These are phyloP conservation scores for Anseranas semipalmata DNA, from an alignment of 2,113 vertebrate genomes.

Conservation along the genomic window DNA sequence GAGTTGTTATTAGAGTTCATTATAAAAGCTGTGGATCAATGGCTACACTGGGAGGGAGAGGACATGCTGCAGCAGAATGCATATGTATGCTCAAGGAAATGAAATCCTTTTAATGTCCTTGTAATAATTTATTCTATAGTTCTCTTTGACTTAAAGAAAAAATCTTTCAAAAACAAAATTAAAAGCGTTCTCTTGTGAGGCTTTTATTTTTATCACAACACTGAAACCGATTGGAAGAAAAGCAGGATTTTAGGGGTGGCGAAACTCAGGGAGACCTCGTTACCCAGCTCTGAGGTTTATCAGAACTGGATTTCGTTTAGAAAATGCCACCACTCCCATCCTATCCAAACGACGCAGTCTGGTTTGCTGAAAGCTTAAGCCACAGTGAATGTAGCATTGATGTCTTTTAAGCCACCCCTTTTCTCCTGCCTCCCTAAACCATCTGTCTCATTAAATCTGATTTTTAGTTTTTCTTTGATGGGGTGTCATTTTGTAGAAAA, in stretches of 20 bases:
- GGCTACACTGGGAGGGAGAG: slow-evolving; percentile 82
- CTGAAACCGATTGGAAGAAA: not conserved
- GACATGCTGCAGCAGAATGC: slow-evolving; percentile 74
- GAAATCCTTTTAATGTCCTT: slow-evolving; percentile 73
- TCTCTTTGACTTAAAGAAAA: slow-evolving; percentile 23
- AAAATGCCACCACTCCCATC: not conserved
- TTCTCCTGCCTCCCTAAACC: not conserved
- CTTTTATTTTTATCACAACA: slow-evolving; percentile 9
- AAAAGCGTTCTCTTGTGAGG: not conserved
- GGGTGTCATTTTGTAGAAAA: slow-evolving; percentile 12
- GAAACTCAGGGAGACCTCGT: not conserved
- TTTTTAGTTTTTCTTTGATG: not conserved
- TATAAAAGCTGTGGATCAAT: slow-evolving; percentile 88
- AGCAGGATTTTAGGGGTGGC: not conserved
- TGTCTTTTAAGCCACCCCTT: not conserved
- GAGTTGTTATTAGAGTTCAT: slow-evolving; percentile 94
- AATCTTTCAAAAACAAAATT: slow-evolving; percentile 38
- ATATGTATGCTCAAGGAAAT: slow-evolving; percentile 77
- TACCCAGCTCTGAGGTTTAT: not conserved
- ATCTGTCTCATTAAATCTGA: not conserved
- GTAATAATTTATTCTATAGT: slow-evolving; percentile 64
- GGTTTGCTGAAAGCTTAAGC: not conserved
- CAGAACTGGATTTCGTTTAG: not conserved
- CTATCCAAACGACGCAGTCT: accelerated
- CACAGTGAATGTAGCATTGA: not conserved